Evolutionary conservation across 2,113 vertebrate species (phyloP).

Genomic region (Indri indri): DNA sequence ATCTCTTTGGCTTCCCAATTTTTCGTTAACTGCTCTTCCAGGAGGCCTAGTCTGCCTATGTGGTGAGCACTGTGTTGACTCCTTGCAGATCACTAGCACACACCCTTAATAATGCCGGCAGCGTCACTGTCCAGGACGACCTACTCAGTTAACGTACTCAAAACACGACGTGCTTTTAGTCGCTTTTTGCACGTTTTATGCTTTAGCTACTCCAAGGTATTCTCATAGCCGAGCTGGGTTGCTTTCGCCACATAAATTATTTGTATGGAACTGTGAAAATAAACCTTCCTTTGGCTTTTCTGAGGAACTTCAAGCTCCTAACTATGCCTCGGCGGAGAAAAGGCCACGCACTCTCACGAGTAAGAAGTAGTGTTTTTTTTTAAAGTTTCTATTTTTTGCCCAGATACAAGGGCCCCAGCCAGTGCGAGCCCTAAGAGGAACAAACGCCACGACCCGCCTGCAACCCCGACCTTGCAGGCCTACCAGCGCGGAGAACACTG

Average conservation of each 20-base stretch:
- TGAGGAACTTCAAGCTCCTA: background rate
- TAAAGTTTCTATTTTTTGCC: background rate
- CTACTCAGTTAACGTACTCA: background rate
- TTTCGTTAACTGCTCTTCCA: background rate
- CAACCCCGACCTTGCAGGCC: fast-evolving
- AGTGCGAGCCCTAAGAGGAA: fast-evolving
- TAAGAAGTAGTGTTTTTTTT: too few species aligned
- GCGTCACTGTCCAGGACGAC: background rate
- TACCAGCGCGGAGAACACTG: fast-evolving
- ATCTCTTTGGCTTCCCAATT: background rate
- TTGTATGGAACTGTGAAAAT: background rate
- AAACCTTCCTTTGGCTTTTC: background rate
- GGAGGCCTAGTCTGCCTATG: background rate
- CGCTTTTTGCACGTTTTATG: background rate
- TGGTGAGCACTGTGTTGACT: background rate
- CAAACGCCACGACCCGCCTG: fast-evolving
- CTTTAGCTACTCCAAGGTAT: background rate
- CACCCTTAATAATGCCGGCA: background rate
- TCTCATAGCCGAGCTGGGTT: background rate
- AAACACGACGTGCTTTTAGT: background rate
- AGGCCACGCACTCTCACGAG: background rate
- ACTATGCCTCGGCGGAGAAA: background rate
- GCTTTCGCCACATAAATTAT: background rate
- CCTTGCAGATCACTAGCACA: background rate
- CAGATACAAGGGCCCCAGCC: fast-evolving